Evolutionary conservation across 2,888 invertebrate genomes (phyloP), one percentile per base, ranked within the genome.

Genomic region (Epsilonema sp.): DNA sequence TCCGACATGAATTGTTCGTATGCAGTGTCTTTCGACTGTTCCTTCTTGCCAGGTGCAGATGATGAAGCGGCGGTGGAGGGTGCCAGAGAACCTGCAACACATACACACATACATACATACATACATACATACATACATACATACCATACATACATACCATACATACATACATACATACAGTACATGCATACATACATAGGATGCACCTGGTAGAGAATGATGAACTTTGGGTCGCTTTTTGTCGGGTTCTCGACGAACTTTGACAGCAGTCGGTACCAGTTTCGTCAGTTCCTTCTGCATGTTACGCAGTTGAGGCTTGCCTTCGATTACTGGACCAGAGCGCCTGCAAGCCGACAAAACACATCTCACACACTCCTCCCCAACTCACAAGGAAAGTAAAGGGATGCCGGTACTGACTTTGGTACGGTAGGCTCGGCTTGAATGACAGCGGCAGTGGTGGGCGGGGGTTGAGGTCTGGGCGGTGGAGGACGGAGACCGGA

Each of bases 231-330:
- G n/a, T 39, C 44, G 26, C 31, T 43, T 53, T 42, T 45, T 49
- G 57, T 76, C 78, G 61, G 84, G 83, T 55, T 83, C 82, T 40
- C 89, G 75, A 65, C 87, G 89, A 1, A 92, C 81, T 49, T 89
- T 75, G 45, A 94, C 70, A 1, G 92, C 80, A 0, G 87, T 87
- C 0, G 92, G 92, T 42, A 87, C 80, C 69, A 94, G 92, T 49
- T 87, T 73, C 0, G 92, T 97, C 1, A 92, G 84, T 67, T 97
- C 94, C 26, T 66, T 65, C 43, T 66, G 60, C 43, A 67, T 54
- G 53, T 67, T 67, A 54, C 68, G 76, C 54, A 97, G 87, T 71
- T 92, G 90, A 0, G 94, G 92, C 65, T 92, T 92, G 0, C 92
- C 94, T 57, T 85, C 55, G n/a, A 61, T 54, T 2, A 51, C 49